These are phyloP conservation scores for Rhadina sibilatrix DNA, from an alignment of 2,113 vertebrate species.

Conservation along the genomic window DNA sequence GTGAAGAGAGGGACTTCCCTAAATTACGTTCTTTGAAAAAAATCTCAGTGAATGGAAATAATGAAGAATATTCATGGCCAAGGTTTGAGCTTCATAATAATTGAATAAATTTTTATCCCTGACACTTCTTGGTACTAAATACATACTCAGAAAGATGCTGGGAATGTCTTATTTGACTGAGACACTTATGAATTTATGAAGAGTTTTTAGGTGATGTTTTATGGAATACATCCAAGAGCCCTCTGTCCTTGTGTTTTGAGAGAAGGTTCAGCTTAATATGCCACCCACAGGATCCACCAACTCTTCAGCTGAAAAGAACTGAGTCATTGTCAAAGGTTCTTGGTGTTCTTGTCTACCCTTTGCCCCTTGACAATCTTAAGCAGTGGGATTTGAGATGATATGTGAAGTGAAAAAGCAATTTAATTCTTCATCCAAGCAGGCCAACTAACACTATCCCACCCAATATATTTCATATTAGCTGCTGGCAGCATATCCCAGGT, in stretches of 20 bases:
- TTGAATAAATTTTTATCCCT: not conserved
- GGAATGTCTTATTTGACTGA: not conserved
- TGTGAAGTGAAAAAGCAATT: not conserved
- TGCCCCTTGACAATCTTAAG: not conserved
- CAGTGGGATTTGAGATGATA: not conserved
- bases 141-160: not conserved
- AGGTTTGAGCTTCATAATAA: not conserved
- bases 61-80: not conserved
- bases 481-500: not conserved
- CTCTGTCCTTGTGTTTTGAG: not conserved
- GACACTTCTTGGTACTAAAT: not conserved
- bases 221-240: not conserved
- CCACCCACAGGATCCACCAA: not conserved
- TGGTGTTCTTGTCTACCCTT: not conserved
- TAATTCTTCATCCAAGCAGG: not conserved
- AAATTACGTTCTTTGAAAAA: not conserved
- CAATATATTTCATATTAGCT: not conserved
- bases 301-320: not conserved
- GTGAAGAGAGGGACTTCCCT: not conserved
- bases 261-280: not conserved
- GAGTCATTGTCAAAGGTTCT: not conserved
- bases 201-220: not conserved
- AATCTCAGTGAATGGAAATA: not conserved
- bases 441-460: not conserved
- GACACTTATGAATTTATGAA: not conserved